These are phyloP conservation scores for Diorhabda elongata DNA, from an alignment of 1,140 invertebrate genomes.

Conservation along the genomic window DNA sequence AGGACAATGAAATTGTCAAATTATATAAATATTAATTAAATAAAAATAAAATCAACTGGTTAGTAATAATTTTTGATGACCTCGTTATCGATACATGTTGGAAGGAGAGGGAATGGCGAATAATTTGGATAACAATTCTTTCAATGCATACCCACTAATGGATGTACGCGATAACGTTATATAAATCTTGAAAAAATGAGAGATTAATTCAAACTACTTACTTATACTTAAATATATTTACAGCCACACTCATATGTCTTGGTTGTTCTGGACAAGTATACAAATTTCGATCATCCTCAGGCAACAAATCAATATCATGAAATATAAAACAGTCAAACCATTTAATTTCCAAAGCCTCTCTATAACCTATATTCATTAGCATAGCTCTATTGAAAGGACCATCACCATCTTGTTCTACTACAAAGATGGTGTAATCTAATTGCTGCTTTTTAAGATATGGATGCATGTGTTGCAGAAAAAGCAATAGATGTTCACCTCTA, in stretches of 20 bases:
- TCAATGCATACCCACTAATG: too few relatives aligned
- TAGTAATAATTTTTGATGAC: too few relatives aligned
- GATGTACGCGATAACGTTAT: too few relatives aligned
- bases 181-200: too few relatives aligned
- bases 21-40: too few relatives aligned
- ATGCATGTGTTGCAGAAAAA: constrained; percentile 85
- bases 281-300: constrained; percentile 87
- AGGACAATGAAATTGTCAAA: too few relatives aligned
- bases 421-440: constrained; percentile 88
- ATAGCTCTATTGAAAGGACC: constrained; percentile 85
- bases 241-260: constrained; percentile 90
- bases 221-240: constrained; percentile 86
- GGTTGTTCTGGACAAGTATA: constrained; percentile 89
- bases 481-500: constrained; percentile 74
- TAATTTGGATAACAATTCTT: too few relatives aligned
- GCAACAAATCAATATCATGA: constrained; percentile 92
- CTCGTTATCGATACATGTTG: too few relatives aligned
- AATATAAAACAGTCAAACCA: constrained; percentile 90
- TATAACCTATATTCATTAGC: constrained; percentile 93
- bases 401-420: constrained; percentile 84
- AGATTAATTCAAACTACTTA: constrained; percentile 42
- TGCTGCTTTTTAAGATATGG: constrained; percentile 86
- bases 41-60: too few relatives aligned
- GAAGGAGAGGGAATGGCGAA: too few relatives aligned
- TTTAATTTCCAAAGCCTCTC: constrained; percentile 73